Evolutionary conservation across 2,113 vertebrate species (phyloP).

Genomic region (Proterorhinus semilunaris): DNA sequence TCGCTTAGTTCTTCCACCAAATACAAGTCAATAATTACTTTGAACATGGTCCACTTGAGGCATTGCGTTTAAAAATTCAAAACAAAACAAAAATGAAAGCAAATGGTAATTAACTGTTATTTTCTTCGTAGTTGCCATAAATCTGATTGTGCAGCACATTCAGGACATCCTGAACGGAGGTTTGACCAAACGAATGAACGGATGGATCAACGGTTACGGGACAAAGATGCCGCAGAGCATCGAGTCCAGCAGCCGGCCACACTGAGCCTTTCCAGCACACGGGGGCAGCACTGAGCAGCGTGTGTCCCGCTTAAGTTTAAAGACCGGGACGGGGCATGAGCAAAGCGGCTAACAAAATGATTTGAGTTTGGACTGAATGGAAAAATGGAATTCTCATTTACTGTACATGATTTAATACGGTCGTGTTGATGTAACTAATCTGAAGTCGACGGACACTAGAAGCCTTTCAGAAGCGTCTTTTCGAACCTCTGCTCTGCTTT

Average conservation of each 20-base stretch:
- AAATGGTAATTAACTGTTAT: not conserved
- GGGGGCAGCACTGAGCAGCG: not conserved
- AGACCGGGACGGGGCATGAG: not conserved
- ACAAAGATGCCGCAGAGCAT: slow-evolving; percentile 81
- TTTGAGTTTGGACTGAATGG: slow-evolving; percentile 16
- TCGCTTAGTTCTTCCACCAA: too few relatives aligned
- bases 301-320: not conserved
- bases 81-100: not conserved
- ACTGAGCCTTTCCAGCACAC: slow-evolving; percentile 72
- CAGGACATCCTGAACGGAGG: slow-evolving; percentile 94
- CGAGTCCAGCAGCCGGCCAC: slow-evolving; percentile 89
- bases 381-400: not conserved
- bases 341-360: slow-evolving; percentile 7
- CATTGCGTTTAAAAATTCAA: too few relatives aligned
- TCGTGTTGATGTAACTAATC: slow-evolving; percentile 10
- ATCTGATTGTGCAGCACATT: slow-evolving; percentile 96
- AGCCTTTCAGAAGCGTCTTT: slow-evolving; percentile 12
- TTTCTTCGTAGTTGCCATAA: slow-evolving; percentile 87
- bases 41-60: too few relatives aligned
- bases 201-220: slow-evolving; percentile 80
- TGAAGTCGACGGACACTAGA: slow-evolving; percentile 3
- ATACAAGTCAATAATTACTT: too few relatives aligned
- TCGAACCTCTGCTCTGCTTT: slow-evolving; percentile 37
- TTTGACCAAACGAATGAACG: slow-evolving; percentile 85
- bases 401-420: slow-evolving; percentile 14